Base-by-base conservation (phyloP, 2,113 vertebrate genomes). In the Halichoerus grypus region DNA sequence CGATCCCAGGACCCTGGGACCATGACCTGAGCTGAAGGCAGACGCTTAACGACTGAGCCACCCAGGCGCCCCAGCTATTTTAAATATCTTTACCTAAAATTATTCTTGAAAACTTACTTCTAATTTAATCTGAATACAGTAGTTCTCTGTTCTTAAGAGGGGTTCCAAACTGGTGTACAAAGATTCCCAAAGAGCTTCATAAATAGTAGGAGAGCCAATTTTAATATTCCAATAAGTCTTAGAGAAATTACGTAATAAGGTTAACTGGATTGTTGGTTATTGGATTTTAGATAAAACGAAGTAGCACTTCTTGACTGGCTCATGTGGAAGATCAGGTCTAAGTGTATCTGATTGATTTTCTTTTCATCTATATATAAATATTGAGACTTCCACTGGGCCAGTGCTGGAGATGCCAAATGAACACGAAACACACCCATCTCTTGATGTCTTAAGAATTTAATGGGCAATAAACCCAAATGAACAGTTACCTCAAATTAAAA, bases 81-180 rank as follows among this genome's bases (percentile, higher is more conserved):
- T 90, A 90, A 87, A 31, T 59, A 80, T 69, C 31, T 69, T 88
- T 93, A 71, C 59, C 42, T 80, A 46, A 76, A 95, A 81, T 88
- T 95, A 71, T 57, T 86, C 77, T 93, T 72, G 22, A 79, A 96
- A 96, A 57, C 71, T 61, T 74, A 53, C 12, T 96, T 92, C 36
- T 63, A 74, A 63, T 88, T 91, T 92, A 80, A 94, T 71, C 21
- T 26, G 19, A 96, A 72, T 93, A 51, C 4, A 57, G 24, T 72
- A 65, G 63, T 76, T 93, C 26, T 81, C 46, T 81, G 12, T 57
- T 91, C 76, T 88, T 65, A 93, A 84, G 57, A 95, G 16, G 31
- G 14, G 21, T 49, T 93, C 76, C 69, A 94, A 71, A 72, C 1
- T 85, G 19, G n/a, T 61, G 13, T 69, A n/a, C 8, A 36, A 1